Evolutionary conservation across 2,113 vertebrate species (phyloP), one percentile per base, ranked within the genome.

Genomic region (Ardeotis arabs): DNA sequence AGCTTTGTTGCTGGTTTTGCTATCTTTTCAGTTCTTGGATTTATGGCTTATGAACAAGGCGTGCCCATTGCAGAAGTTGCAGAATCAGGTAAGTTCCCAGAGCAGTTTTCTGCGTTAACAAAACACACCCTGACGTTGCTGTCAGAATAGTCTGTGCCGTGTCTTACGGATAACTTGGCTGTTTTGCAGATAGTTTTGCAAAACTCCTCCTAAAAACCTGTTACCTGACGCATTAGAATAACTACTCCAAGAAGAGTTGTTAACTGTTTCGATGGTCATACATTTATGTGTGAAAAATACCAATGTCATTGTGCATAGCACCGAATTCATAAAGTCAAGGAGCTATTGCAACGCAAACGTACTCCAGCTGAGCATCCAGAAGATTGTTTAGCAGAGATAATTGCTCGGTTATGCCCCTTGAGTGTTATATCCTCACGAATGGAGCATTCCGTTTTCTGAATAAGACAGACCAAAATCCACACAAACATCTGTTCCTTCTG

Each of bases 11-110:
- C 99, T 63, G 99, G 99, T 89, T 99, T 99, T 91, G 99, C 99
- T 89, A 99, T 99, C 97, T 99, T 99, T 98, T 99, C 99, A 11
- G 99, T 99, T 93, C 98, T 99, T 96, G 99, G 99, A 86, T 99
- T 99, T 97, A 99, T 99, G 99, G 99, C 99, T 23, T 99, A 98
- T 5, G 99, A 99, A 59, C 99, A 99, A 97, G 99, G 99, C 1
- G 99, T 99, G 76, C 99, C 99, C 62, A 99, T 99, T 47, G 99
- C 99, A 25, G 99, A 99, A 87, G 99, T 99, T 93, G 99, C 99
- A 49, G 99, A 99, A 95, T 99, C 99, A 76, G 99, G 99, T 99
- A 80, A 98, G 98, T 98, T 66, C 73, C n/a, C 35, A 58, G 77
- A 88, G 24, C 41, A 75, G 63, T 60, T 75, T 79, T 79, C 24